Conservation (phyloP, 2,797 vertebrate genomes). For the Ciconia nigra region DNA sequence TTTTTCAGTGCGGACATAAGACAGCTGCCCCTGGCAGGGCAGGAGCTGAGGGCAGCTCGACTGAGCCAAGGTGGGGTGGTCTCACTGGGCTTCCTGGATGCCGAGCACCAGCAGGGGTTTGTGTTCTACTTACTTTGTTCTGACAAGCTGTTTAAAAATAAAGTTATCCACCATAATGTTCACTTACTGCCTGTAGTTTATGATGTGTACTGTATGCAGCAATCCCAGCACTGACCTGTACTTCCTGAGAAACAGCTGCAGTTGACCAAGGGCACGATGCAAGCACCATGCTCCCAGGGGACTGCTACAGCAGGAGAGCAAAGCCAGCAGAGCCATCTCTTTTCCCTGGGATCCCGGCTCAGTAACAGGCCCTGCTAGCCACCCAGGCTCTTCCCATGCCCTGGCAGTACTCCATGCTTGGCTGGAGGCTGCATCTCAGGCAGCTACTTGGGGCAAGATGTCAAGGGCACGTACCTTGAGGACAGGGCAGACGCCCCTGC, state of each 20-base stretch:
- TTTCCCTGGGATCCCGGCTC: not conserved
- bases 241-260: not conserved
- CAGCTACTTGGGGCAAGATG: not conserved
- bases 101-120: not conserved
- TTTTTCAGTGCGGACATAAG: not conserved
- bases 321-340: not conserved
- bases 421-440: not conserved
- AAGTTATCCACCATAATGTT: not conserved
- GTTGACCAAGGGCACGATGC: not conserved
- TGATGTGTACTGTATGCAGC: not conserved
- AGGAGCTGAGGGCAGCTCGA: not conserved
- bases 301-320: not conserved
- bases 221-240: not conserved
- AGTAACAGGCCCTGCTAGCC: not conserved
- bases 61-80: not conserved
- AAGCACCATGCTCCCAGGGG: not conserved
- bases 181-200: not conserved
- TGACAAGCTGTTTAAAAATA: conserved; percentile 23
- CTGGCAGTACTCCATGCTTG: not conserved
- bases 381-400: not conserved
- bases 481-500: not conserved
- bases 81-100: not conserved
- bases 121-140: not conserved
- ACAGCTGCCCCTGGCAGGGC: not conserved
- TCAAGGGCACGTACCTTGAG: not conserved